phyloP scores from a whole-genome alignment of 2,797 vertebrate genomes.

The Enteromius unitaeniatus region DNA sequence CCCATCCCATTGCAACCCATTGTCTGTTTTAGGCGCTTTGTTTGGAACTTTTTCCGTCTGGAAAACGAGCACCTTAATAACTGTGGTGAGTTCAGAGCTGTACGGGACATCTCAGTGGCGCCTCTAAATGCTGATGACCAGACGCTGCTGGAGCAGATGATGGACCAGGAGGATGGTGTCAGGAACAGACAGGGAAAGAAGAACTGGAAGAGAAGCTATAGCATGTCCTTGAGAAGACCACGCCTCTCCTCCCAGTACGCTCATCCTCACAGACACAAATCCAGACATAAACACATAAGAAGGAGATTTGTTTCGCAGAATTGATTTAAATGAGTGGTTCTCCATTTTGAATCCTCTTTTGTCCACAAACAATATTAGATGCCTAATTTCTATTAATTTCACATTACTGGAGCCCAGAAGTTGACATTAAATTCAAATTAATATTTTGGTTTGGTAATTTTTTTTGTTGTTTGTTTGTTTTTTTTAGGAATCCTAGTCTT shows the following conservation, averaged over 20 bases:
- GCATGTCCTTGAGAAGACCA: slow-evolving; percentile 90
- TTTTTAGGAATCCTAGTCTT: background rate
- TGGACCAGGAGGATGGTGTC: slow-evolving; percentile 98
- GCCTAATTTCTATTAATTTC: background rate
- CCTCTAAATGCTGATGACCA: slow-evolving; percentile 95
- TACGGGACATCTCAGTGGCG: slow-evolving; percentile 95
- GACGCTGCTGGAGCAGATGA: slow-evolving; percentile 96
- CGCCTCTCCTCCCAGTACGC: slow-evolving; percentile 91
- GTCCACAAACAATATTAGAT: background rate
- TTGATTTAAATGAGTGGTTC: background rate
- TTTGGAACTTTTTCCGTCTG: slow-evolving; percentile 98
- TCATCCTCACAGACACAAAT: background rate
- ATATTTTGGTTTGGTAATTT: no score
- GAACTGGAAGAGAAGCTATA: slow-evolving; percentile 94
- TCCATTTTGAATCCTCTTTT: background rate
- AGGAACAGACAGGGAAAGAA: slow-evolving; percentile 94
- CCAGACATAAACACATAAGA: background rate
- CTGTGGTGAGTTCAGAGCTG: slow-evolving; percentile 96
- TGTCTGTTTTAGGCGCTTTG: slow-evolving; percentile 84
- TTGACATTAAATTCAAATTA: no score
- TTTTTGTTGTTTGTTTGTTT: no score
- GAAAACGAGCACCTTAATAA: slow-evolving; percentile 99
- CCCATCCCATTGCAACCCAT: background rate
- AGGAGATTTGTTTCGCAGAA: background rate
- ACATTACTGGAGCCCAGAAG: background rate